These are phyloP conservation scores for Seira musarum DNA, from an alignment of 2,888 invertebrate species.

Conservation along the genomic window DNA sequence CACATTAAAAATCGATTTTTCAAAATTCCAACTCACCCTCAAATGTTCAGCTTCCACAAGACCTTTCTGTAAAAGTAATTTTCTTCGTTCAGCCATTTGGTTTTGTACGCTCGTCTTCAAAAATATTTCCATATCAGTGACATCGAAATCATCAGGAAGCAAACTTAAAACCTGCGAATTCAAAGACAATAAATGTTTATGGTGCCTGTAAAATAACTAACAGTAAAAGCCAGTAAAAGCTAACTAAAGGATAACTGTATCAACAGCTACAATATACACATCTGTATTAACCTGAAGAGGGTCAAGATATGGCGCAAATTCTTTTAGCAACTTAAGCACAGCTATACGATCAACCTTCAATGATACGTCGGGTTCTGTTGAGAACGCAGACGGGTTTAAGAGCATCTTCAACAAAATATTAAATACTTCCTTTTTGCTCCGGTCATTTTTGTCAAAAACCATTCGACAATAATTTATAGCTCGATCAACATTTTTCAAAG, in stretches of 20 bases:
- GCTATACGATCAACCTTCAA: conserved; percentile 83
- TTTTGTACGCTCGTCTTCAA: conserved; percentile 84
- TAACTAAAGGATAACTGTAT: too few relatives aligned
- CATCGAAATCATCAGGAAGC: conserved; percentile 85
- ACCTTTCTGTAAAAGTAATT: conserved; percentile 85
- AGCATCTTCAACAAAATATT: conserved; percentile 78
- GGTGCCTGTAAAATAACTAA: conserved; percentile 74
- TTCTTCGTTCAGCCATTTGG: conserved; percentile 82
- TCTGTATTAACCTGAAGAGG: conserved; percentile 87
- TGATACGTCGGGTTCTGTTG: conserved; percentile 70
- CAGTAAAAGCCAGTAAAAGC: too few relatives aligned
- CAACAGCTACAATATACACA: too few relatives aligned
- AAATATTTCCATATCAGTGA: conserved; percentile 84
- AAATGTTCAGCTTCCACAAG: conserved; percentile 88
- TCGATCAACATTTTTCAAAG: conserved; percentile 85
- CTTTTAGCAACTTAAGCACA: conserved; percentile 85
- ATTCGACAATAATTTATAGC: conserved; percentile 90
- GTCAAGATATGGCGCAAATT: conserved; percentile 88
- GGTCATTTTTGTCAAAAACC: conserved; percentile 74
- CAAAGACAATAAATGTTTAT: too few relatives aligned
- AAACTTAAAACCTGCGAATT: too few relatives aligned
- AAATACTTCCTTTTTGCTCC: conserved; percentile 73
- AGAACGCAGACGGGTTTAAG: conserved; percentile 73
- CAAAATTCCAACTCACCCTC: conserved; percentile 76
- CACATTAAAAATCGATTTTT: conserved; percentile 23